A percentile compares a stretch with the other conserved stretches of the same genome.
Evolutionary conservation across 92 coral and sea anemone genomes (phyloP).

Genomic region (Anthopleura xanthogrammica): DNA sequence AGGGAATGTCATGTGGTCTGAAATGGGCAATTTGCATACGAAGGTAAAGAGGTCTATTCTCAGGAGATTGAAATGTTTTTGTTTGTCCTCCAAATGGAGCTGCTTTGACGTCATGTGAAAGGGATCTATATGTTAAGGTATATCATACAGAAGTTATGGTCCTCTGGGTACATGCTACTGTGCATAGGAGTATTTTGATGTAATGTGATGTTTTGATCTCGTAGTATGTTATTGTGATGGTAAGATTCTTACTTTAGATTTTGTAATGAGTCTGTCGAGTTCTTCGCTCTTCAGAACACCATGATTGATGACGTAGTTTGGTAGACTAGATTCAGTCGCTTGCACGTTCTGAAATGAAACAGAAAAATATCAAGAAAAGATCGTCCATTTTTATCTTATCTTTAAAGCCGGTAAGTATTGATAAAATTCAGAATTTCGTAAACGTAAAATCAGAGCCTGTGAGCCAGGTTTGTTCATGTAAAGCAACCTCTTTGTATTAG

Average conservation of each 20-base stretch:
- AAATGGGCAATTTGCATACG: too few relatives aligned
- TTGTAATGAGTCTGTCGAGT: constrained; percentile 34
- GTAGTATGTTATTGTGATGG: background rate
- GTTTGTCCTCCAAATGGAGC: too few relatives aligned
- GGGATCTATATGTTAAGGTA: background rate
- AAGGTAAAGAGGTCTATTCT: too few relatives aligned
- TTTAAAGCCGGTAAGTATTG: background rate
- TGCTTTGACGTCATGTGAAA: background rate
- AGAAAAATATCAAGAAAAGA: background rate
- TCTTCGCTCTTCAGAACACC: constrained; percentile 39
- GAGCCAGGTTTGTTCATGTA: too few relatives aligned
- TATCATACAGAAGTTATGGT: too few relatives aligned
- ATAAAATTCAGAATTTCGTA: background rate
- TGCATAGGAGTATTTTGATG: too few relatives aligned
- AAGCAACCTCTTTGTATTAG: too few relatives aligned
- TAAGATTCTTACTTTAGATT: constrained; percentile 55
- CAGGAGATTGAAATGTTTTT: too few relatives aligned
- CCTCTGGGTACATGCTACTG: too few relatives aligned
- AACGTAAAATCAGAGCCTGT: background rate
- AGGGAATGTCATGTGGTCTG: too few relatives aligned
- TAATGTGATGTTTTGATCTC: too few relatives aligned
- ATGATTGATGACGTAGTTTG: constrained; percentile 61
- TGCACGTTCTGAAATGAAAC: background rate
- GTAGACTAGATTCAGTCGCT: constrained; percentile 12
- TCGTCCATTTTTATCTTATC: too few relatives aligned